These are phyloP conservation scores for Gallinago paraguaiae DNA, from an alignment of 2,113 vertebrate genomes.

Conservation along the genomic window DNA sequence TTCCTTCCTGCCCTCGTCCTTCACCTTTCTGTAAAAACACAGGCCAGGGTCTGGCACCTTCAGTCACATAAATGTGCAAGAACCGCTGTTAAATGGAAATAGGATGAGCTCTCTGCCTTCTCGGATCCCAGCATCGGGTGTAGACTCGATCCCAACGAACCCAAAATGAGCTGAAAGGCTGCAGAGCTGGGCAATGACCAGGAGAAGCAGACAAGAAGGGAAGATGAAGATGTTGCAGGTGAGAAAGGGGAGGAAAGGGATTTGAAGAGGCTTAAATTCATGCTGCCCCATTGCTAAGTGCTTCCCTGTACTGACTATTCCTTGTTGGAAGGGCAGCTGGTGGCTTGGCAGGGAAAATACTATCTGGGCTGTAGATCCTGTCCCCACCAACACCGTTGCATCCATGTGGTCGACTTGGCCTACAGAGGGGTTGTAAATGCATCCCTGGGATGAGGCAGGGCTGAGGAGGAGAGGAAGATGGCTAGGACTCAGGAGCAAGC, in stretches of 20 bases:
- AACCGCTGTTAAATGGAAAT: background rate
- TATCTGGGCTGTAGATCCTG: background rate
- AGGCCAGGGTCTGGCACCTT: background rate
- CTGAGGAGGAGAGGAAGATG: background rate
- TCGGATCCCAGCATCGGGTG: background rate
- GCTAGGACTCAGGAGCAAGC: background rate
- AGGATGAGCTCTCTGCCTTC: background rate
- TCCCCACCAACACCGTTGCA: accelerated
- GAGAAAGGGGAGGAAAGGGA: background rate
- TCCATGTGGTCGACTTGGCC: accelerated
- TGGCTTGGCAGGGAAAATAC: background rate
- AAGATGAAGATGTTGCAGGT: background rate
- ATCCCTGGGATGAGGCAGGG: background rate
- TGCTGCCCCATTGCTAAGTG: background rate
- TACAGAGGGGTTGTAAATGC: accelerated
- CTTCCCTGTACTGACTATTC: accelerated
- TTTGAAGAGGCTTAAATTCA: background rate
- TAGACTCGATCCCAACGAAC: background rate
- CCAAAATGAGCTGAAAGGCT: background rate
- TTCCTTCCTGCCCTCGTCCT: background rate
- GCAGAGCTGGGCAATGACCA: background rate
- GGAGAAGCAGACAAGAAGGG: background rate
- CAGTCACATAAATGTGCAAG: background rate
- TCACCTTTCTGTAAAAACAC: background rate
- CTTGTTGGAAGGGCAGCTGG: background rate